Evolutionary conservation across 1,140 invertebrate species (phyloP), one percentile per base, ranked within the genome.

Genomic region (Drosophila pseudoobscura): DNA sequence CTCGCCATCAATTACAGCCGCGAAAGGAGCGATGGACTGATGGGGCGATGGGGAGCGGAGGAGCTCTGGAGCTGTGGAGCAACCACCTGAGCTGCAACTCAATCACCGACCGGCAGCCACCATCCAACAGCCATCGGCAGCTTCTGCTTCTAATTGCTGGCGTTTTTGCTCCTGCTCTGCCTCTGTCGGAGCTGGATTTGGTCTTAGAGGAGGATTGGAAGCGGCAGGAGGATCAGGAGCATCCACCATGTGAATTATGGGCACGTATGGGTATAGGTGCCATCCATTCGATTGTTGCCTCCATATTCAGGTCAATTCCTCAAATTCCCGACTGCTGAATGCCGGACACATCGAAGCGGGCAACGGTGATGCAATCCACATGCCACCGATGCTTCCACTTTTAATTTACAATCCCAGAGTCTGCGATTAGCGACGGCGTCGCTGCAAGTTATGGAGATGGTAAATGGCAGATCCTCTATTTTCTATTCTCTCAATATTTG

Each of bases 51-150:
- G 56, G 54, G 51, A 57, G 15, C 13, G 24, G 31, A 9, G 44
- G 56, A 51, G n/a, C 13, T 15, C 4, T 17, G 35, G 22, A 24
- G 51, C n/a, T 13, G 54, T 6, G 26, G 62, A 55, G 35, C 11
- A 11, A 13, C 69, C 82, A 80, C 74, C 77, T 85, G 77, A 80
- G 82, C 82, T 87, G 82, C 82, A 85, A 87, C 80, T 85, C 82
- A 85, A 85, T 85, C 69, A 80, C 60, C 74, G 72, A 39, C 50
- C 55, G 52, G 54, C 75, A 63, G 58, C 57, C 58, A 84, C 57
- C 55, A 63, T 58, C 57, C 58, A 84, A 60, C 59, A 78, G 80
- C 80, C 72, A 79, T 73, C 65, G 80, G 65, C 76, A 74, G 77
- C 72, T 65, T 84, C 58, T 63, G 58, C 66, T 80, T 85, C 80